Evolutionary conservation across 2,113 vertebrate genomes (phyloP).

Genomic region (Daphoenositta chrysoptera): DNA sequence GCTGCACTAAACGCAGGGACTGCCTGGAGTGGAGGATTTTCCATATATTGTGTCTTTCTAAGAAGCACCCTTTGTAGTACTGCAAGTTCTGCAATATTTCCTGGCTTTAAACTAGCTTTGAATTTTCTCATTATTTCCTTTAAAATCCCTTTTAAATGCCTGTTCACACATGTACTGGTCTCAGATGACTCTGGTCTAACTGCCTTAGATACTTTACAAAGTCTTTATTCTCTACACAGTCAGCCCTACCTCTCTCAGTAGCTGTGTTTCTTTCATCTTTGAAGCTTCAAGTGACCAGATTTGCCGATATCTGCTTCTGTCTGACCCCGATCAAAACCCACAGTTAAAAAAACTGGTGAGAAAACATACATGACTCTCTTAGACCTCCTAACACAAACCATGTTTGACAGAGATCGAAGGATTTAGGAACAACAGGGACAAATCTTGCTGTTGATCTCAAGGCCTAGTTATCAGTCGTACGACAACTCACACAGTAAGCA

Average conservation of each 20-base stretch:
- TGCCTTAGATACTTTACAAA: neutral
- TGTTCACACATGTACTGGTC: neutral
- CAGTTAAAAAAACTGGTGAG: neutral
- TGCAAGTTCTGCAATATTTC: neutral
- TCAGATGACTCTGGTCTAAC: neutral
- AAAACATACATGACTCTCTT: neutral
- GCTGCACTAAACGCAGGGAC: constrained; percentile 5
- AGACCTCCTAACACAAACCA: neutral
- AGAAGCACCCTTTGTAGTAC: neutral
- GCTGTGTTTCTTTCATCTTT: neutral
- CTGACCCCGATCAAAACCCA: neutral
- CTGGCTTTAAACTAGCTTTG: neutral
- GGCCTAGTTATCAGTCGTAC: neutral
- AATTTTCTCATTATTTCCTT: neutral
- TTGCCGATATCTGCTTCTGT: neutral
- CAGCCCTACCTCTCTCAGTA: neutral
- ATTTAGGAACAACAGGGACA: neutral
- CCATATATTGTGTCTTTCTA: neutral
- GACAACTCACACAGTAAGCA: neutral
- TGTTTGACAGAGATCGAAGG: rapidly evolving
- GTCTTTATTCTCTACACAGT: neutral
- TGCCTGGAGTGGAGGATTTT: constrained; percentile 48
- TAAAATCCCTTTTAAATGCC: neutral
- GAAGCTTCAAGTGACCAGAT: neutral
- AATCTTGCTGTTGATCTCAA: neutral